Base-by-base conservation (phyloP, 2,888 invertebrate species). In the Psylliodes chrysocephalus region DNA sequence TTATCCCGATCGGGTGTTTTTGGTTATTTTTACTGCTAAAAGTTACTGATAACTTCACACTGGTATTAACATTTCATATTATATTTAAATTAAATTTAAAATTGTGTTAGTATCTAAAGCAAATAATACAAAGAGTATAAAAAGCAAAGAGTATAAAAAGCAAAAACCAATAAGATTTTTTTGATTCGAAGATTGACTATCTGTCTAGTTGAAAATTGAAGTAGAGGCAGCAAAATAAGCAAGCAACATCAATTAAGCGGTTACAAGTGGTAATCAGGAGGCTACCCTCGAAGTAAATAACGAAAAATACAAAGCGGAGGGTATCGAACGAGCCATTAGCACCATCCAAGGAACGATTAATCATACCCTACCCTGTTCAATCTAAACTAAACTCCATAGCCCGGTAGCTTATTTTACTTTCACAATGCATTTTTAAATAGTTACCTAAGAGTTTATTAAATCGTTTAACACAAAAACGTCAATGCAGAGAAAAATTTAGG, bases 261-360 rank as follows among this genome's bases (percentile, higher is more conserved):
- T 66, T 61, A 59, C 65, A 52, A 64, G 63, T 63, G 54, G 65
- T 66, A 66, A 66, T 66, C 66, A 64, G 60, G 40, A 38, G 53
- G 54, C 60, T 64, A 64, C 64, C 60, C 55, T 61, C 49, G 40
- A 42, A 60, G 60, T 28, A 49, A 59, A 59, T 38, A 56, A 62
- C 56, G 60, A n/a, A 69, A 69, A 69, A 64, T 66, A 67, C 77
- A 77, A 75, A 75, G 73, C 76, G 74, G 75, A 75, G 71, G 77
- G 77, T 78, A 79, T 79, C 78, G 77, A 78, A 17, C 57, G 78
- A 79, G 76, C 78, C 79, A 81, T 81, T 81, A 81, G 77, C 79
- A 77, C 79, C 76, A 74, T 73, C 74, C 72, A 72, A 75, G 76
- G 77, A n/a, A 79, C 79, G 76, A 81, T 81, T 80, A 80, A 81